Percentiles rank a stretch among this genome's conserved stretches.
phyloP scores from a whole-genome alignment of 92 coral and sea anemone genomes.

The Diadumene lineata region DNA sequence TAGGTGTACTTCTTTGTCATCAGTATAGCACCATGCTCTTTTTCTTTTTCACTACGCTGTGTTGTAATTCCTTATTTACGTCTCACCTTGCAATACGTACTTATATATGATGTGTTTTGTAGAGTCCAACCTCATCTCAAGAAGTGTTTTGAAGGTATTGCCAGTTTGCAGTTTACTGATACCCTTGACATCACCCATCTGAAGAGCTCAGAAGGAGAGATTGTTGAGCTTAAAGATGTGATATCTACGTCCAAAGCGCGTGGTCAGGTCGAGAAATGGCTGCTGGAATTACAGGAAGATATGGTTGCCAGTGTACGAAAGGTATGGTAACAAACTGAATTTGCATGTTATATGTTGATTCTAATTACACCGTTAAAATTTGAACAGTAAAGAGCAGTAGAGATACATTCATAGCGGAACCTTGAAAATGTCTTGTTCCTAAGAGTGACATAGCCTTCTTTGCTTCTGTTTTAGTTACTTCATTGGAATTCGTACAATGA shows the following conservation, averaged over 20 bases:
- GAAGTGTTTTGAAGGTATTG: constrained; percentile 98
- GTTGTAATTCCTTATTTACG: too few relatives aligned
- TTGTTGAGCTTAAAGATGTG: constrained; percentile 79
- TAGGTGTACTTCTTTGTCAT: too few relatives aligned
- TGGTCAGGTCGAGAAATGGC: constrained; percentile 98
- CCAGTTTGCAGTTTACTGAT: constrained; percentile 88
- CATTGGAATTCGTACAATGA: too few relatives aligned
- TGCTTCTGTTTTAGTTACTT: too few relatives aligned
- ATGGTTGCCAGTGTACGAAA: constrained; percentile 97
- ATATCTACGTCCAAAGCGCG: constrained; percentile 95
- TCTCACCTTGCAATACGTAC: background rate
- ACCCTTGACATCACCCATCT: constrained; percentile 86
- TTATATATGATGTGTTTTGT: background rate
- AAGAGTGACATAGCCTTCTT: too few relatives aligned
- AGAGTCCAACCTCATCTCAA: constrained; percentile 98
- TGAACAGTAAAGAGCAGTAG: too few relatives aligned
- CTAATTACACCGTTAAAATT: too few relatives aligned
- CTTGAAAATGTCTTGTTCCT: too few relatives aligned
- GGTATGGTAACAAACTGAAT: constrained; percentile 37
- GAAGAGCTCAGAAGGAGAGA: constrained; percentile 97
- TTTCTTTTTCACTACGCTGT: too few relatives aligned
- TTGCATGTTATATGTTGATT: background rate
- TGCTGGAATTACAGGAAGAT: constrained; percentile 89
- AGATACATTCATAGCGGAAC: too few relatives aligned
- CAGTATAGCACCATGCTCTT: too few relatives aligned